Evolutionary conservation across 2,888 invertebrate genomes (phyloP).

Genomic region (Drosophila helvetica): DNA sequence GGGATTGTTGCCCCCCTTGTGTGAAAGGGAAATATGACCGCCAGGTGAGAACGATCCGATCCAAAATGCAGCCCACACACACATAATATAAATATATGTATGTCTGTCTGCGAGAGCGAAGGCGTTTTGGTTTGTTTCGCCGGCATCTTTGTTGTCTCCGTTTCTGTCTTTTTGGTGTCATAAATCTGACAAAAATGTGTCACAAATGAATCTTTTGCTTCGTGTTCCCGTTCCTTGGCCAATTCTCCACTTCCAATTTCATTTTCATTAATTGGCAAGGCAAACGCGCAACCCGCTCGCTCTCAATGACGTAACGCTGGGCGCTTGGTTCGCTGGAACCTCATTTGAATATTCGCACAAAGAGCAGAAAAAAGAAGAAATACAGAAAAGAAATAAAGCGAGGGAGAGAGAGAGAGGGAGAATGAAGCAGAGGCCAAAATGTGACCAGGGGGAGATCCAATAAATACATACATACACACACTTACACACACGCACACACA

Average conservation of each 20-base stretch:
- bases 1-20: neutral
- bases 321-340: constrained; percentile 44
- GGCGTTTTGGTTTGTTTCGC: constrained; percentile 23
- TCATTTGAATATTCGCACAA: constrained; percentile 29
- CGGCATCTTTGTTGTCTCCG: constrained; percentile 53
- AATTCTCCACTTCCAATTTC: constrained; percentile 47
- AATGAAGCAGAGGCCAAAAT: constrained; percentile 8
- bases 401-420: neutral
- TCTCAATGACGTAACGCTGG: constrained; percentile 64
- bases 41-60: constrained; percentile 3
- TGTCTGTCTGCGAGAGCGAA: neutral
- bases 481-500: constrained; percentile 8
- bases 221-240: constrained; percentile 16
- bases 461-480: neutral
- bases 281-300: constrained; percentile 37
- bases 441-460: constrained; percentile 13
- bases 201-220: constrained; percentile 39
- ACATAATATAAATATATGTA: neutral
- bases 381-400: constrained; percentile 4
- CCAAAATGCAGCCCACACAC: constrained; percentile 10
- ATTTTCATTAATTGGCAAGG: constrained; percentile 67
- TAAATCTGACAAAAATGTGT: constrained; percentile 52
- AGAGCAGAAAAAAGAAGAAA: constrained; percentile 3
- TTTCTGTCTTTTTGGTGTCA: constrained; percentile 41
- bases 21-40: neutral